Conservation (phyloP, 1,140 invertebrate species). For the Ceratoteleas bidentatus region DNA sequence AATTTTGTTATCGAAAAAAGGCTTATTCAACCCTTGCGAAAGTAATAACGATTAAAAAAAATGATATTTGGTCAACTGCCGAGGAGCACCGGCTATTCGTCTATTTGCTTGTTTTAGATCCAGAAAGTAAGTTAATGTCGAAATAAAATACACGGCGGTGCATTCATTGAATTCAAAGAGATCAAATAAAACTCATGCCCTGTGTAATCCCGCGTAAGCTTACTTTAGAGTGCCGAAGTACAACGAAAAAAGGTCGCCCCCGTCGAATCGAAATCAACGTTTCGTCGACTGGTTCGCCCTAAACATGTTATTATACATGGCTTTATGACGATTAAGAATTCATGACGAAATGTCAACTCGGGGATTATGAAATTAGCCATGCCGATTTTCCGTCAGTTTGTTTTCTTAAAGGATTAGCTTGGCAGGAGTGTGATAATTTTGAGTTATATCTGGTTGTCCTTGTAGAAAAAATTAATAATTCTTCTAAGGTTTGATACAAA, state of each 20-base stretch:
- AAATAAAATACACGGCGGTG: conserved; percentile 39
- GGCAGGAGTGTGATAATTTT: no score
- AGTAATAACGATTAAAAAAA: no score
- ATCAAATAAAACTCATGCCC: conserved; percentile 57
- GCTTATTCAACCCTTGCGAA: no score
- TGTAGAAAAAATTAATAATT: no score
- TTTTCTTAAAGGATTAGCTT: conserved; percentile 22
- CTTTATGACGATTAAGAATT: conserved; percentile 68
- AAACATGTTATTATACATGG: conserved; percentile 63
- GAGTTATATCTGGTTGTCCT: no score
- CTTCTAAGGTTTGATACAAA: no score
- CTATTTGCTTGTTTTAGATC: conserved; percentile 10
- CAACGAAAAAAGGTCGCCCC: conserved; percentile 44
- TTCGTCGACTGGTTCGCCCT: conserved; percentile 42
- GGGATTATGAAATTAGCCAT: conserved; percentile 36
- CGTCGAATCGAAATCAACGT: conserved; percentile 57
- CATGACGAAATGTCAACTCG: conserved; percentile 59
- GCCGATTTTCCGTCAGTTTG: conserved; percentile 11
- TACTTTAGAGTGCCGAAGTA: conserved; percentile 47
- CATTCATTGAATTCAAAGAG: conserved; percentile 55
- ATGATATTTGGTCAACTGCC: no score
- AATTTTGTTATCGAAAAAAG: no score
- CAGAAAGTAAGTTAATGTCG: conserved; percentile 29
- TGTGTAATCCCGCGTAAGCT: conserved; percentile 66
- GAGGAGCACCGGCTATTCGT: no score